Base-by-base conservation (phyloP, 2,888 invertebrate genomes). In the Atrina japonica region DNA sequence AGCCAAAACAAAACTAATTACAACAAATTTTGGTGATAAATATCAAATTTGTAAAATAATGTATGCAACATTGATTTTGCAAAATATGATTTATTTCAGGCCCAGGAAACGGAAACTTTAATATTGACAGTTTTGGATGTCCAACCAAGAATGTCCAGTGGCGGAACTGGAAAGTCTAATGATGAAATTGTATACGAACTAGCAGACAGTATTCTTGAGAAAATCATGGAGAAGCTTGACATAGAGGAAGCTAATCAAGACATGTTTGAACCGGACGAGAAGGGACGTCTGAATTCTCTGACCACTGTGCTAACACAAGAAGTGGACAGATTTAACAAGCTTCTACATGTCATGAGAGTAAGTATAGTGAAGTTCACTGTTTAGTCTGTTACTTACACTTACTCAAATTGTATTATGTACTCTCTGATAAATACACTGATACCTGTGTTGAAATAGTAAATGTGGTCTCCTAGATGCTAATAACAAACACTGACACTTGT, bases 111-210 rank as follows among this genome's bases (percentile, higher is more conserved):
- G 0, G 92, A 92, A 68, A 92, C 93, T 27, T 92, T 96, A 16
- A 91, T 96, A 25, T 91, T 91, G 73, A 95, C 95, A 0, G 94
- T 97, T 83, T 92, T 96, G 81, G 94, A 95, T 74, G 94, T 96
- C 0, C 96, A 97, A 86, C 96, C 96, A 0, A 93, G 95, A 29
- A 71, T 88, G 21, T 93, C 93, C 1, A 92, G 92, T 0, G 92
- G 91, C 0, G 88, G 88, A 7, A 91, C 91, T 59, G 95, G 93
- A 0, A 93, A 94, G 90, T 93, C 95, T 18, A 93, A 94, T 78
- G 93, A 97, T 83, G 95, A 96, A 63, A 94, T 96, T 27, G 96
- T 95, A 25, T 94, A 93, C 89, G 94, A 96, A 63, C 91, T 96
- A 29, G 95, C 96, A 25, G 93, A 93, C 30, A 93, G 92, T 69